Percentiles rank a stretch among this genome's conserved stretches.
Conservation (phyloP, 1,140 invertebrate species). For the Bombus breviceps region DNA sequence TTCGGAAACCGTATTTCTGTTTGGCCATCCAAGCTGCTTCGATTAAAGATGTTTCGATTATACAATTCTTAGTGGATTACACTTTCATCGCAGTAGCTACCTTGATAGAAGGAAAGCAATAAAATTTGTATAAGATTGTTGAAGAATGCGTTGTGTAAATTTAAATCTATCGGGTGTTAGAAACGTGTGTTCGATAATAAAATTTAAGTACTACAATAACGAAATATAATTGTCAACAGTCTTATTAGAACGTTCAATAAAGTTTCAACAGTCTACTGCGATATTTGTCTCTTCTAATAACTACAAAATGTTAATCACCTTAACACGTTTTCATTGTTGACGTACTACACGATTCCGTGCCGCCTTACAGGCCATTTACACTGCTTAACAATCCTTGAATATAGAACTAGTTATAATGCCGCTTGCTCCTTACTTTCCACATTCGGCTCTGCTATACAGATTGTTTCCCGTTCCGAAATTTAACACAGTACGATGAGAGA, state of each 20-base stretch:
- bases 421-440: not conserved
- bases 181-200: not conserved
- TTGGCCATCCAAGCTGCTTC: not conserved
- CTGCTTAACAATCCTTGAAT: slow-evolving; percentile 18
- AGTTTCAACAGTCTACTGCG: not conserved
- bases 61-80: not conserved
- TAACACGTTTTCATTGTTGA: slow-evolving; percentile 1
- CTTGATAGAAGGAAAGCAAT: not conserved
- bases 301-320: not conserved
- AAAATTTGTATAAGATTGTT: not conserved
- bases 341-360: not conserved
- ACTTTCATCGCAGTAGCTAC: not conserved
- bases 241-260: too few species aligned
- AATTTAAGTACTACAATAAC: not conserved
- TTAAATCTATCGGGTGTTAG: not conserved
- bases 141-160: not conserved
- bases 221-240: not conserved
- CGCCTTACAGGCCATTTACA: not conserved
- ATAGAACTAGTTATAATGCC: not conserved
- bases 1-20: not conserved
- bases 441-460: slow-evolving; percentile 7
- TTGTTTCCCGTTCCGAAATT: slow-evolving; percentile 25
- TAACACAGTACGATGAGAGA: slow-evolving; percentile 11
- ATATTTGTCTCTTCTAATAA: not conserved
- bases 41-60: not conserved